phyloP scores from a whole-genome alignment of 2,888 invertebrate species.

The Drosophila emarginata region DNA sequence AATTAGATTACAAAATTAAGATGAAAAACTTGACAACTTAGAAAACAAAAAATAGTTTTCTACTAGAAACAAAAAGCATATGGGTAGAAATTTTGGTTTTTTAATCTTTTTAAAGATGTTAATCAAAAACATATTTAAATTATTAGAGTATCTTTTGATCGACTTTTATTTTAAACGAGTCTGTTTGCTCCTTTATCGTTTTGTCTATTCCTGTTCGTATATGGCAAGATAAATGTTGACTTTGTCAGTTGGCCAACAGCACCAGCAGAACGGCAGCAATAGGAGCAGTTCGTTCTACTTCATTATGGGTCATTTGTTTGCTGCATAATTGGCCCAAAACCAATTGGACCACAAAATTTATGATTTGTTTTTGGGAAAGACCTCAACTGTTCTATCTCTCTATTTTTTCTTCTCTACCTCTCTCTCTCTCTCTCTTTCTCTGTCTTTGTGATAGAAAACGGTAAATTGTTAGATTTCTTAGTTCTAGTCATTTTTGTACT shows the following conservation, averaged over 20 bases:
- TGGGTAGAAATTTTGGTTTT: no score
- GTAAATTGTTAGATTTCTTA: slow-evolving; percentile 41
- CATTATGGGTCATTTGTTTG: slow-evolving; percentile 77
- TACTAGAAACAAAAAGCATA: no score
- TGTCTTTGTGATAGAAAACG: slow-evolving; percentile 35
- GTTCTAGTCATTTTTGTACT: not conserved
- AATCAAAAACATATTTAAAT: not conserved
- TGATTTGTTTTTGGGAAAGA: slow-evolving; percentile 51
- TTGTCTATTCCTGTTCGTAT: slow-evolving; percentile 31
- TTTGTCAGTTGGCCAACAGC: slow-evolving; percentile 62
- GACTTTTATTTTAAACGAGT: not conserved
- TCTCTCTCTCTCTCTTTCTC: not conserved
- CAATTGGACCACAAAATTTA: slow-evolving; percentile 73
- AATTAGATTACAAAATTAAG: no score
- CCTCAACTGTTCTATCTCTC: not conserved
- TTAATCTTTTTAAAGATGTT: no score
- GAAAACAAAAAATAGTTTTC: no score
- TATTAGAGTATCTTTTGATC: slow-evolving; percentile 22
- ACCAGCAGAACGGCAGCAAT: slow-evolving; percentile 19
- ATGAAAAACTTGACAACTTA: no score
- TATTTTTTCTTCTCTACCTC: no score
- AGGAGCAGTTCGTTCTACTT: slow-evolving; percentile 49
- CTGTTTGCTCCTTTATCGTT: slow-evolving; percentile 23
- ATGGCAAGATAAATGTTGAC: slow-evolving; percentile 70
- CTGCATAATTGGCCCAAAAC: slow-evolving; percentile 68